A percentile compares a stretch with the other conserved stretches of the same genome.
Conservation (phyloP, 1,140 invertebrate genomes). For the Kradibia gibbosae region DNA sequence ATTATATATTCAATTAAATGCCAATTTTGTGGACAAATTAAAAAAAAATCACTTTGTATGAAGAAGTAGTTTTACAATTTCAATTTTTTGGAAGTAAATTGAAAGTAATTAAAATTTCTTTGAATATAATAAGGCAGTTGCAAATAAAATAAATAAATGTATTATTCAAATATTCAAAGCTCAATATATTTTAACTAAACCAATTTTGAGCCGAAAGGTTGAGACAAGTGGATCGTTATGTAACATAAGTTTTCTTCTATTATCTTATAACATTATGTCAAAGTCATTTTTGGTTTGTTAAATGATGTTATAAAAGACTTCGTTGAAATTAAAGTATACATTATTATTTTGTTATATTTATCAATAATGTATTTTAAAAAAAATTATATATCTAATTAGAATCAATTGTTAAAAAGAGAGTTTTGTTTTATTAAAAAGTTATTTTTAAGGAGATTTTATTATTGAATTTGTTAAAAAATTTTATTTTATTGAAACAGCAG, state of each 20-base stretch:
- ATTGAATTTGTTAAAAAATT: no score
- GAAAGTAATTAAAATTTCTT: neutral
- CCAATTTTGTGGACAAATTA: neutral
- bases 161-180: neutral
- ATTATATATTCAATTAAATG: slow-evolving; percentile 38
- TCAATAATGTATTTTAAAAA: no score
- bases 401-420: no score
- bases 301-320: neutral
- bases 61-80: neutral
- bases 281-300: neutral
- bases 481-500: no score
- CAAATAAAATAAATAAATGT: neutral
- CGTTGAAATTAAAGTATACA: neutral
- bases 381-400: no score
- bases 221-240: neutral
- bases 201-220: neutral
- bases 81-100: neutral
- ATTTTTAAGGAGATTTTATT: no score
- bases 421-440: no score
- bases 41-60: neutral
- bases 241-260: neutral
- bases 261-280: neutral
- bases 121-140: neutral
- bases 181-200: neutral
- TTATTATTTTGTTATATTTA: neutral